phyloP scores from a whole-genome alignment of 2,113 vertebrate species.

The Phyllopteryx taeniolatus region DNA sequence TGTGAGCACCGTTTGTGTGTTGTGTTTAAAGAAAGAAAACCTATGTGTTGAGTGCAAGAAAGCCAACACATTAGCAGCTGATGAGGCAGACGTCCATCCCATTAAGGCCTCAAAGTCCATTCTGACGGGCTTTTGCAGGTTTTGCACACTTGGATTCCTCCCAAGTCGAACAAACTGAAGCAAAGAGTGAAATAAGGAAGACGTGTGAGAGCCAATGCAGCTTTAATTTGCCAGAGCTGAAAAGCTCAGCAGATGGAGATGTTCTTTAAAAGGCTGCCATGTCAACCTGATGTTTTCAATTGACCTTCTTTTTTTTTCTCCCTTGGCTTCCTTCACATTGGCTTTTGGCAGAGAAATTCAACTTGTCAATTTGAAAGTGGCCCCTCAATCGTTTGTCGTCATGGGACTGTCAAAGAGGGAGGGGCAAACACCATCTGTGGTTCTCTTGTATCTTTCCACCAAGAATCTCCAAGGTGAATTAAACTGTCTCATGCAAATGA shows the following conservation, averaged over 20 bases:
- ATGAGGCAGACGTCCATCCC: slow-evolving; percentile 52
- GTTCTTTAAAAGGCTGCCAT: slow-evolving; percentile 30
- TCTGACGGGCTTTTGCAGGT: slow-evolving; percentile 31
- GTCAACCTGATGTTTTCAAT: slow-evolving; percentile 45
- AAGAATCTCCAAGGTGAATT: slow-evolving; percentile 33
- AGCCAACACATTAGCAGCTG: slow-evolving; percentile 52
- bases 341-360: slow-evolving; percentile 34
- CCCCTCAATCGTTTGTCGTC: slow-evolving; percentile 25
- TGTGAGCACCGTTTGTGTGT: slow-evolving; percentile 32
- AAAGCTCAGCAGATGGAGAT: slow-evolving; percentile 25
- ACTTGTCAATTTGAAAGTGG: slow-evolving; percentile 42
- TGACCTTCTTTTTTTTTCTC: slow-evolving; percentile 17
- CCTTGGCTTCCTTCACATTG: slow-evolving; percentile 17
- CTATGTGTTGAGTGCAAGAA: slow-evolving; percentile 30
- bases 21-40: slow-evolving; percentile 31
- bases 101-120: slow-evolving; percentile 47
- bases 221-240: slow-evolving; percentile 30
- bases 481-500: slow-evolving; percentile 24
- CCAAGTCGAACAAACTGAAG: slow-evolving; percentile 23
- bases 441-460: slow-evolving; percentile 10
- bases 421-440: slow-evolving; percentile 22
- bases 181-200: slow-evolving; percentile 4
- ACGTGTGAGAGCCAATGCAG: slow-evolving; percentile 22
- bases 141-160: slow-evolving; percentile 25
- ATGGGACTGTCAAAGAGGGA: slow-evolving; percentile 16